A percentile compares a stretch with the other conserved stretches of the same genome.
Conservation (phyloP, 2,888 invertebrate genomes). For the Graphium colonna region DNA sequence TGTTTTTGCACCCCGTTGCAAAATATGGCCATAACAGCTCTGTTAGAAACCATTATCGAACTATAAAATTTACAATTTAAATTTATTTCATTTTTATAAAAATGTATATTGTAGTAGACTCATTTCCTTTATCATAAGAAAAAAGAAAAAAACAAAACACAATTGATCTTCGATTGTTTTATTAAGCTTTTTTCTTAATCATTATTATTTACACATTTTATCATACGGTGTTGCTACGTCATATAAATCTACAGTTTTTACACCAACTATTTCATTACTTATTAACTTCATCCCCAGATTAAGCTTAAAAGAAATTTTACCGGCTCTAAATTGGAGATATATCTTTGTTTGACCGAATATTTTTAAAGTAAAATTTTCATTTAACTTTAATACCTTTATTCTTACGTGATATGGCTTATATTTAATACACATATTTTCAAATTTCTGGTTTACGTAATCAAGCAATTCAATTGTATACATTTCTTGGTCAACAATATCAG, state of each 20-base stretch:
- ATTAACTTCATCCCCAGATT: slow-evolving; percentile 57
- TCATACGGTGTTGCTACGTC: slow-evolving; percentile 44
- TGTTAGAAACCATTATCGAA: too few relatives aligned
- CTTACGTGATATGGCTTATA: slow-evolving; percentile 49
- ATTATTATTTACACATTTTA: not conserved
- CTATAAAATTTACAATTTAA: too few relatives aligned
- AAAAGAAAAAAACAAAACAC: too few relatives aligned
- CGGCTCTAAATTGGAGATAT: slow-evolving; percentile 43
- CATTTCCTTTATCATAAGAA: too few relatives aligned
- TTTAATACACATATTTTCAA: slow-evolving; percentile 35
- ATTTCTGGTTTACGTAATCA: slow-evolving; percentile 41
- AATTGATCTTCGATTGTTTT: too few relatives aligned
- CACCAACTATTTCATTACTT: slow-evolving; percentile 60
- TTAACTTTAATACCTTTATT: slow-evolving; percentile 48
- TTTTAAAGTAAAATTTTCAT: slow-evolving; percentile 48
- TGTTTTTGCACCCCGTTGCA: too few relatives aligned
- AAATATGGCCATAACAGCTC: too few relatives aligned
- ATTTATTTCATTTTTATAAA: too few relatives aligned
- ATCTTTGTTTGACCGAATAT: slow-evolving; percentile 49
- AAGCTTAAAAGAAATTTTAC: slow-evolving; percentile 37
- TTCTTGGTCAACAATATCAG: not conserved
- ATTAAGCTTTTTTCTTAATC: too few relatives aligned
- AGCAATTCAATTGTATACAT: slow-evolving; percentile 40
- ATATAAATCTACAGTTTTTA: slow-evolving; percentile 33
- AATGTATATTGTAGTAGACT: too few relatives aligned